Evolutionary conservation across 2,888 invertebrate species (phyloP).

Genomic region (Clepsis dumicolana): DNA sequence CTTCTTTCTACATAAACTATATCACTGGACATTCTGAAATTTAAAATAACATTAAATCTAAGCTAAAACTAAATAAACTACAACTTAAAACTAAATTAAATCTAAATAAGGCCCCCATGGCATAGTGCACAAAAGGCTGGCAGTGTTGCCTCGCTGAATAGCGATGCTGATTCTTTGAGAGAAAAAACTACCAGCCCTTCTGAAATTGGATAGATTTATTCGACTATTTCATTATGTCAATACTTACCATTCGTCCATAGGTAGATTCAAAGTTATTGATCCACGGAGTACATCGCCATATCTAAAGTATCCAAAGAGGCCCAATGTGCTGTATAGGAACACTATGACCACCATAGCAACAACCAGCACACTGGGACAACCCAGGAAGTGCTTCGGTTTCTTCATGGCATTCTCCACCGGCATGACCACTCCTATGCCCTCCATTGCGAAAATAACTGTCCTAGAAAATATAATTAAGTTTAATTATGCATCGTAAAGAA

Average conservation of each 20-base stretch:
- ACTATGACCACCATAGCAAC: conserved; percentile 94
- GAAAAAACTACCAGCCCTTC: no score
- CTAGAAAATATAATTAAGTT: conserved; percentile 71
- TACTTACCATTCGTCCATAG: conserved; percentile 88
- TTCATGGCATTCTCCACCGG: conserved; percentile 97
- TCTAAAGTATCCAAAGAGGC: conserved; percentile 95
- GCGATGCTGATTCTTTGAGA: no score
- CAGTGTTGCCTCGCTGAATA: no score
- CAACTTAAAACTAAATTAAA: no score
- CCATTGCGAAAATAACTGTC: conserved; percentile 98
- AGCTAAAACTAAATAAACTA: no score
- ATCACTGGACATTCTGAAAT: no score
- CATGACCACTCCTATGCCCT: conserved; percentile 97
- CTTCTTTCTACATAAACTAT: no score
- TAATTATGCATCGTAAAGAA: conserved; percentile 24
- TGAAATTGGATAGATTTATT: not conserved
- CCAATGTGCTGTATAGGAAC: conserved; percentile 91
- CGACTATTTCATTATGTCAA: not conserved
- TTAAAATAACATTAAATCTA: no score
- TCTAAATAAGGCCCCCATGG: no score
- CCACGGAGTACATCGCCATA: conserved; percentile 90
- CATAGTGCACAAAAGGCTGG: no score
- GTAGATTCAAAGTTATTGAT: conserved; percentile 95
- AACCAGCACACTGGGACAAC: conserved; percentile 93
- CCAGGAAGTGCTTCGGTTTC: conserved; percentile 92